Conservation (phyloP, 2,888 invertebrate species). For the Athetis lepigone region DNA sequence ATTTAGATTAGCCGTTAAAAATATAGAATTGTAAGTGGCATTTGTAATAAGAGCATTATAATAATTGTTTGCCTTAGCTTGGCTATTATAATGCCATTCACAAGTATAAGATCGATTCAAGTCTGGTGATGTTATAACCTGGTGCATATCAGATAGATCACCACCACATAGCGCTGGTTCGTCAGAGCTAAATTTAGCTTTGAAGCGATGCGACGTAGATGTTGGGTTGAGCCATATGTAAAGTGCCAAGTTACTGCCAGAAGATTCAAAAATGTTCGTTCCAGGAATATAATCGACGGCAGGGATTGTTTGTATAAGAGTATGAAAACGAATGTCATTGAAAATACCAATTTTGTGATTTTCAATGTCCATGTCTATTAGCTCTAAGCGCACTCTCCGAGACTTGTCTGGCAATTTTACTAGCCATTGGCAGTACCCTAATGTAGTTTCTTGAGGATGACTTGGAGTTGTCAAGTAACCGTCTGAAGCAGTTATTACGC, state of each 20-base stretch:
- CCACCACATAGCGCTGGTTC: slow-evolving; percentile 87
- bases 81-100: slow-evolving; percentile 77
- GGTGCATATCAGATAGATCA: slow-evolving; percentile 69
- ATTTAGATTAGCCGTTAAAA: slow-evolving; percentile 71
- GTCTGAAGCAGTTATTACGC: slow-evolving; percentile 89
- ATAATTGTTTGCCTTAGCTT: slow-evolving; percentile 23
- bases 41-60: slow-evolving; percentile 23
- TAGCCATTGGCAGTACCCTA: slow-evolving; percentile 81
- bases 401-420: slow-evolving; percentile 78
- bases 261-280: slow-evolving; percentile 88
- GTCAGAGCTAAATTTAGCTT: slow-evolving; percentile 92
- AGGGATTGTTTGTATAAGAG: slow-evolving; percentile 78
- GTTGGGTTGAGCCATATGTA: slow-evolving; percentile 88
- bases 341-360: slow-evolving; percentile 82
- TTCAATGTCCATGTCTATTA: slow-evolving; percentile 86
- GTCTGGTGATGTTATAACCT: slow-evolving; percentile 75
- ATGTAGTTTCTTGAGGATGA: slow-evolving; percentile 90
- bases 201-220: slow-evolving; percentile 92
- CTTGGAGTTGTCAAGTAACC: slow-evolving; percentile 94
- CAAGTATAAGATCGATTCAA: slow-evolving; percentile 76
- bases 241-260: slow-evolving; percentile 92
- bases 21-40: slow-evolving; percentile 72
- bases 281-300: slow-evolving; percentile 61
- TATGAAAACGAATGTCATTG: slow-evolving; percentile 88
- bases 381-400: slow-evolving; percentile 86